A percentile compares a stretch with the other conserved stretches of the same genome.
Evolutionary conservation across 2,797 vertebrate genomes (phyloP).

Genomic region (Antrozous pallidus): DNA sequence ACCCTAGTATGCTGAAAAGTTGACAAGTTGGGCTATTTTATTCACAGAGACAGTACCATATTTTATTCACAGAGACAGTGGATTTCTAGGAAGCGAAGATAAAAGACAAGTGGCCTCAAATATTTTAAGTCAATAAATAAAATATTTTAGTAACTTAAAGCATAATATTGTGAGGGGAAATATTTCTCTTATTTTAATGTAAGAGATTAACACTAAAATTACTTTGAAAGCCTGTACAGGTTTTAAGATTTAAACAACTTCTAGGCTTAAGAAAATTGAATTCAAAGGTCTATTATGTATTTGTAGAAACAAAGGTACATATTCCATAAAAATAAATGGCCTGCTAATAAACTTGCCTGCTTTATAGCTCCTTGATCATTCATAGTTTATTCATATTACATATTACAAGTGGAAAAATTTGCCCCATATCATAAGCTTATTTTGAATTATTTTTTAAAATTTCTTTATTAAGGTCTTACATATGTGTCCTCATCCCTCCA

Average conservation of each 20-base stretch:
- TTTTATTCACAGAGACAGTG: not conserved
- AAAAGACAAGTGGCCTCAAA: not conserved
- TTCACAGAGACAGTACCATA: not conserved
- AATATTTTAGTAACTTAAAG: not conserved
- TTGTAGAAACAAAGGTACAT: not conserved
- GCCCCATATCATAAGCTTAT: not conserved
- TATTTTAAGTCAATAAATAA: not conserved
- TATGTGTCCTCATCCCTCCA: too few species aligned
- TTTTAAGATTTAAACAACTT: not conserved
- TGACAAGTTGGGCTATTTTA: not conserved
- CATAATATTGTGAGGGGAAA: not conserved
- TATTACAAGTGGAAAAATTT: not conserved
- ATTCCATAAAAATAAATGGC: not conserved
- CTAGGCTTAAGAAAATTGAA: not conserved
- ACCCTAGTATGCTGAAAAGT: not conserved
- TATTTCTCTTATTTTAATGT: not conserved
- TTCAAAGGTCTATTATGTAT: not conserved
- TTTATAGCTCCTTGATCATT: not conserved
- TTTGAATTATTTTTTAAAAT: not conserved
- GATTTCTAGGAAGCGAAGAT: not conserved
- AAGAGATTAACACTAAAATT: not conserved
- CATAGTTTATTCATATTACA: not conserved
- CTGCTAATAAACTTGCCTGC: not conserved
- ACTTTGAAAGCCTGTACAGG: not conserved
- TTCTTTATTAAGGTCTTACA: too few species aligned